Evolutionary conservation across 2,888 invertebrate genomes (phyloP).

Genomic region (Ectemnius continuus): DNA sequence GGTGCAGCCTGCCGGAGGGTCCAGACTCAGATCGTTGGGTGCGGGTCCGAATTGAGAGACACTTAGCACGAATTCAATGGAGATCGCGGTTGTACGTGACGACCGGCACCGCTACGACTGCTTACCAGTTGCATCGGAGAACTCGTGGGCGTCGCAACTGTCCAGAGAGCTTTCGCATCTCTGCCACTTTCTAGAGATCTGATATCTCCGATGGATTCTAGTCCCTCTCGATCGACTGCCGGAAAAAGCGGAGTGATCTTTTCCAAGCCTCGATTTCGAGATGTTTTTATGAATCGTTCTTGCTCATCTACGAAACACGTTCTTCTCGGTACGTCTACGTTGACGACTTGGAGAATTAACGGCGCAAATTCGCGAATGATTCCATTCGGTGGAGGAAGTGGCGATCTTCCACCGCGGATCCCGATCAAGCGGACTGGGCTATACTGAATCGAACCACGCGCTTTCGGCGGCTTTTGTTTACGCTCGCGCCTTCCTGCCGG

Average conservation of each 20-base stretch:
- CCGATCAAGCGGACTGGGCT: slow-evolving; percentile 36
- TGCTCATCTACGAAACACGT: slow-evolving; percentile 23
- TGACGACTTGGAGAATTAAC: slow-evolving; percentile 45
- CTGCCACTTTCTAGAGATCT: too few species aligned
- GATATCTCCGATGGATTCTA: too few species aligned
- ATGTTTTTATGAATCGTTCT: too few species aligned
- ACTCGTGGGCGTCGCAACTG: too few species aligned
- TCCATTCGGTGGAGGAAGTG: background rate
- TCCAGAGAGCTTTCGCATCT: too few species aligned
- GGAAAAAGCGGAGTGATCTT: background rate
- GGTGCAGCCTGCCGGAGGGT: background rate
- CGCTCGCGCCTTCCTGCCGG: slow-evolving; percentile 32
- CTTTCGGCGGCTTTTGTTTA: slow-evolving; percentile 72
- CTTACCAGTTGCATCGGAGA: too few species aligned
- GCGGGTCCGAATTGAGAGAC: too few species aligned
- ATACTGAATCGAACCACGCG: slow-evolving; percentile 73
- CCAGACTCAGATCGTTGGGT: too few species aligned
- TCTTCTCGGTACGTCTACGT: slow-evolving; percentile 43
- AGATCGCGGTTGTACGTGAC: too few species aligned
- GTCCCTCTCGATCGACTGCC: slow-evolving; percentile 28
- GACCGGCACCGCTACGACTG: too few species aligned
- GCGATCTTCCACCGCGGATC: slow-evolving; percentile 3
- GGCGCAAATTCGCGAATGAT: slow-evolving; percentile 31
- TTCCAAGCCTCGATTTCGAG: background rate
- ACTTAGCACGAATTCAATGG: too few species aligned